These are phyloP conservation scores for Oligia strigilis DNA, from an alignment of 2,888 invertebrate species.

Conservation along the genomic window DNA sequence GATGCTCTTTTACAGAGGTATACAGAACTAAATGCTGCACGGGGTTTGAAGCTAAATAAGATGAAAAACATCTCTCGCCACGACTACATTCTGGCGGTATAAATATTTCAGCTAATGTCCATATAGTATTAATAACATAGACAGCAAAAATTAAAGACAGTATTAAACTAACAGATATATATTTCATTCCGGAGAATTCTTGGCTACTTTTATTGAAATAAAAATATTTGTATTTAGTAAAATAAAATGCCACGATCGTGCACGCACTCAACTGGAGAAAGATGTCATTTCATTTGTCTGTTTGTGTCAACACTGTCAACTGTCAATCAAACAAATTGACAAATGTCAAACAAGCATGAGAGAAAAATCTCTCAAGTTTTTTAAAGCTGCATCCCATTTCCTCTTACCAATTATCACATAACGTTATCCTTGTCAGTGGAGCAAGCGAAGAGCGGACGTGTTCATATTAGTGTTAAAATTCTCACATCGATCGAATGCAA, in stretches of 20 bases:
- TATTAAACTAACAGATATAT: slow-evolving; percentile 91
- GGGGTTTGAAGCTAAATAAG: slow-evolving; percentile 93
- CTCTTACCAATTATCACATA: background rate
- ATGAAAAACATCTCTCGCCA: slow-evolving; percentile 92
- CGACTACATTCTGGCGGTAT: slow-evolving; percentile 92
- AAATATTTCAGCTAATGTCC: slow-evolving; percentile 94
- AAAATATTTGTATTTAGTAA: slow-evolving; percentile 19
- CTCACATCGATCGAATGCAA: slow-evolving; percentile 1
- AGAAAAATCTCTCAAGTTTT: background rate
- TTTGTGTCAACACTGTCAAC: too few species aligned
- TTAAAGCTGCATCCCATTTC: slow-evolving; percentile 8
- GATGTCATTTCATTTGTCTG: too few species aligned
- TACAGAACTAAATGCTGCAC: slow-evolving; percentile 93
- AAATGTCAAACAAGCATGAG: slow-evolving; percentile 14
- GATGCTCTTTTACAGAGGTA: slow-evolving; percentile 91
- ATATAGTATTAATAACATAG: slow-evolving; percentile 94
- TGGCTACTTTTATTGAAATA: slow-evolving; percentile 22
- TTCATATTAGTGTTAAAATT: background rate
- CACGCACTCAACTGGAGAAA: background rate
- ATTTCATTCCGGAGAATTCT: slow-evolving; percentile 78
- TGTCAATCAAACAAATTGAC: background rate
- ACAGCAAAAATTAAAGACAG: slow-evolving; percentile 92
- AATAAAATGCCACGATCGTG: slow-evolving; percentile 11
- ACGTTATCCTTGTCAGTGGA: slow-evolving; percentile 1
- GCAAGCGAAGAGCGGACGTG: too few species aligned